Conservation (phyloP, 2,113 vertebrate species). For the Orthochromis malagaraziensis region DNA sequence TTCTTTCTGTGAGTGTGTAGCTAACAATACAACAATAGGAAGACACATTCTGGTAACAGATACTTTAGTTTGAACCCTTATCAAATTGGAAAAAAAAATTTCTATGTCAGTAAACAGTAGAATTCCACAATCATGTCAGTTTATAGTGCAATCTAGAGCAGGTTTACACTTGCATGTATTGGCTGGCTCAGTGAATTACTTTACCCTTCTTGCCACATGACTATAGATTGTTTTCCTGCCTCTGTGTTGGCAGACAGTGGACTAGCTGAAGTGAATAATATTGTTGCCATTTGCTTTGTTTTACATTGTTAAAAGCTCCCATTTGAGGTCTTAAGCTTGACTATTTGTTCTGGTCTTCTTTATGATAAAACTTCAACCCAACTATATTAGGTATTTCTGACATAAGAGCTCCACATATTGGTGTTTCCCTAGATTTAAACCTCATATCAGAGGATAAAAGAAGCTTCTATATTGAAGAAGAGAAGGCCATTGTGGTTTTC, state of each 20-base stretch:
- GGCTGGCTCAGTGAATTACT: not conserved
- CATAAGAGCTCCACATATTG: not conserved
- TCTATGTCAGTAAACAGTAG: not conserved
- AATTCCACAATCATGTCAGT: not conserved
- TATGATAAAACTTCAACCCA: not conserved
- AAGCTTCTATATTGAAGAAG: not conserved
- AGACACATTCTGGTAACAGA: not conserved
- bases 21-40: not conserved
- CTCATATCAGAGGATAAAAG: not conserved
- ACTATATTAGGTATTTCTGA: not conserved
- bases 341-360: not conserved
- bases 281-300: not conserved
- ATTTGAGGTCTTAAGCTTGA: not conserved
- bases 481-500: constrained; percentile 18
- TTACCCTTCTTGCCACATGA: not conserved
- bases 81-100: not conserved
- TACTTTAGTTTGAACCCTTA: not conserved
- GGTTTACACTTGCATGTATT: not conserved
- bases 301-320: not conserved
- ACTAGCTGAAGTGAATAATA: not conserved
- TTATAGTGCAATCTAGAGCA: not conserved
- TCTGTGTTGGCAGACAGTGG: not conserved
- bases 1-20: not conserved
- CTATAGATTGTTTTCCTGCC: not conserved
- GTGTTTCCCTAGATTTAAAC: not conserved